These are phyloP conservation scores for Yponomeuta evonymella DNA, from an alignment of 2,888 invertebrate genomes.

Conservation along the genomic window DNA sequence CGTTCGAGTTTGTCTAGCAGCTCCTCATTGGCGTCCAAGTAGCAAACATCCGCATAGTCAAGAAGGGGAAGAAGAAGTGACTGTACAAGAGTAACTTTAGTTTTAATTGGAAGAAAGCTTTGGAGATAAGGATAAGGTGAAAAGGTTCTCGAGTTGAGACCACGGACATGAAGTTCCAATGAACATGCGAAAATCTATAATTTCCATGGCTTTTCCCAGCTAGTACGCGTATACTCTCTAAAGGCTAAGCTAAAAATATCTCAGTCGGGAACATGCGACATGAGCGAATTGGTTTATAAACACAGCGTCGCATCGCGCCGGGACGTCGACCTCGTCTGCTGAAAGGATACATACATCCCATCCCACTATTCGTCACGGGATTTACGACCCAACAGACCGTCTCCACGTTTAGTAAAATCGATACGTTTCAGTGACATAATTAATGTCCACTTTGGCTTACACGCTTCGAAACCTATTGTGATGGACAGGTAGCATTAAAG, in stretches of 20 bases:
- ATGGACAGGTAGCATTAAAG: background rate
- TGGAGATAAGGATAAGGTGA: no score
- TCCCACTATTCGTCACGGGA: background rate
- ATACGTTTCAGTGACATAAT: background rate
- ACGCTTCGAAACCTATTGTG: background rate
- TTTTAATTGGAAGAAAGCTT: no score
- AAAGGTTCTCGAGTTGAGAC: no score
- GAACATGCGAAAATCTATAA: no score
- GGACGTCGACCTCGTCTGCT: constrained; percentile 13
- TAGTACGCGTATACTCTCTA: background rate
- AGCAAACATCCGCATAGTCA: no score
- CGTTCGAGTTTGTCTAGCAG: no score
- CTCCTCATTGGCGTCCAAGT: no score
- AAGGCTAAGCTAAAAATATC: constrained; percentile 7
- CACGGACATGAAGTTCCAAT: no score
- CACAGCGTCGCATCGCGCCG: constrained; percentile 7
- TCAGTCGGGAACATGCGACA: constrained; percentile 5
- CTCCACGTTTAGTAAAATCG: background rate
- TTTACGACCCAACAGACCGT: background rate
- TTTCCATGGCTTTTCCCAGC: no score
- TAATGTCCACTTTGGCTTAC: background rate
- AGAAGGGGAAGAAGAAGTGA: no score
- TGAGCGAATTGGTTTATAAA: constrained; percentile 10
- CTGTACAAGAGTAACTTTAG: no score
- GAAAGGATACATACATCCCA: background rate